These are phyloP conservation scores for Rhinolophus ferrumequinum DNA, from an alignment of 2,113 vertebrate genomes.

Conservation along the genomic window DNA sequence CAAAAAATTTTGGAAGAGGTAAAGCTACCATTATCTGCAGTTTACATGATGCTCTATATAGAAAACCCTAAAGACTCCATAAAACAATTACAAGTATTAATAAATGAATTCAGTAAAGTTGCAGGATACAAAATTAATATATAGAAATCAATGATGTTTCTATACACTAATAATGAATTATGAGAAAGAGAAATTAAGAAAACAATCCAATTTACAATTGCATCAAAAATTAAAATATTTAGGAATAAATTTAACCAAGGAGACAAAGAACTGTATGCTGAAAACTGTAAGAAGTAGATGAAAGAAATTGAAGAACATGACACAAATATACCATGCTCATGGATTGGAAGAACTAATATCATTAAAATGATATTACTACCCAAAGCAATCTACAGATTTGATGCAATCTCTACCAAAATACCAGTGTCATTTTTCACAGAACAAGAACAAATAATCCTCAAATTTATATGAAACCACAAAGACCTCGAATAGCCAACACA, in stretches of 20 bases:
- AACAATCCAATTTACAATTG: not conserved
- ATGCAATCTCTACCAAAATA: not conserved
- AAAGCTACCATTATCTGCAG: not conserved
- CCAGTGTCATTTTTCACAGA: not conserved
- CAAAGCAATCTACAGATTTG: not conserved
- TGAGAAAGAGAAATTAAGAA: not conserved
- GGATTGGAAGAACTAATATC: not conserved
- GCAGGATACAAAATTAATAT: not conserved
- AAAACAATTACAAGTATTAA: not conserved
- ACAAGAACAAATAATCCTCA: not conserved
- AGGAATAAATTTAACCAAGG: not conserved
- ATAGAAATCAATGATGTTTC: not conserved
- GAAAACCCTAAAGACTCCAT: not conserved
- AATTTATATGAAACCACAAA: not conserved
- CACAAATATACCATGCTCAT: not conserved
- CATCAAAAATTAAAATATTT: not conserved
- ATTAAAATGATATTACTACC: not conserved
- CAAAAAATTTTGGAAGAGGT: not conserved
- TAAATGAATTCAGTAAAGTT: not conserved
- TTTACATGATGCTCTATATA: not conserved
- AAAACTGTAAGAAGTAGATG: not conserved
- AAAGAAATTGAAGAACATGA: not conserved
- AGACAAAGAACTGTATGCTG: not conserved
- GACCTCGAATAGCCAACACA: not conserved
- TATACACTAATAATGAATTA: not conserved